A percentile compares a stretch with the other conserved stretches of the same genome.
phyloP scores from a whole-genome alignment of 2,113 vertebrate species.

The Trichomycterus rosablanca region DNA sequence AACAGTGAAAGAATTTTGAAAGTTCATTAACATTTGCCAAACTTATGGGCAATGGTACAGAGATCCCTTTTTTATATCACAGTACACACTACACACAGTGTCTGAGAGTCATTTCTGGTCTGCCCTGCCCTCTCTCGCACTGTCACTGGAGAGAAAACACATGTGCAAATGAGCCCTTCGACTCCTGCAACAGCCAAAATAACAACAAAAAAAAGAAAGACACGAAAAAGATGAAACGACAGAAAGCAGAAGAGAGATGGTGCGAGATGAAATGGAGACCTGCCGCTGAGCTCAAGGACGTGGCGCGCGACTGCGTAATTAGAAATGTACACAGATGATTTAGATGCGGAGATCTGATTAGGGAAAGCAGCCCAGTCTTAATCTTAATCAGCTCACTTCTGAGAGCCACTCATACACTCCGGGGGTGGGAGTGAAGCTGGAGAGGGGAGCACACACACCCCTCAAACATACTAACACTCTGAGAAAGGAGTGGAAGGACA shows the following conservation, averaged over 20 bases:
- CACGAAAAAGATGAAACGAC: conserved; percentile 51
- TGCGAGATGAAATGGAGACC: conserved; percentile 68
- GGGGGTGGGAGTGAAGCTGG: conserved; percentile 36
- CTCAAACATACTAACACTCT: conserved; percentile 32
- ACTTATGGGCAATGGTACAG: too few relatives aligned
- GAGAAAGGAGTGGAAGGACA: conserved; percentile 27
- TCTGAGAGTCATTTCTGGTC: conserved; percentile 9
- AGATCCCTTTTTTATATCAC: too few relatives aligned
- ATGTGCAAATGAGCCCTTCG: conserved; percentile 59
- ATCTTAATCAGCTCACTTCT: conserved; percentile 74
- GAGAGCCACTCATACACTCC: conserved; percentile 59
- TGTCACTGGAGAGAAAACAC: conserved; percentile 58
- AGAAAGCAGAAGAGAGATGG: conserved; percentile 35
- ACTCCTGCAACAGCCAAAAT: conserved; percentile 54
- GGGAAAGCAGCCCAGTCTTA: conserved; percentile 66
- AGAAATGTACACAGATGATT: conserved; percentile 77
- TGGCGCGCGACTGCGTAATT: conserved; percentile 68
- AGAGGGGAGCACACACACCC: conserved; percentile 1
- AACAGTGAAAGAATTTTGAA: too few relatives aligned
- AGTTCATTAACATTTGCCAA: too few relatives aligned
- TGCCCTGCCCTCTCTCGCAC: conserved; percentile 54
- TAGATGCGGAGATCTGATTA: conserved; percentile 72
- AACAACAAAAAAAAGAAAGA: conserved; percentile 67
- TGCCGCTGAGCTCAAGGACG: conserved; percentile 73
- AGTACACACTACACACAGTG: conserved; percentile 11